A percentile compares a stretch with the other conserved stretches of the same genome.
These are phyloP conservation scores for Alligator mississippiensis DNA, from an alignment of 2,113 vertebrate genomes.

Conservation along the genomic window DNA sequence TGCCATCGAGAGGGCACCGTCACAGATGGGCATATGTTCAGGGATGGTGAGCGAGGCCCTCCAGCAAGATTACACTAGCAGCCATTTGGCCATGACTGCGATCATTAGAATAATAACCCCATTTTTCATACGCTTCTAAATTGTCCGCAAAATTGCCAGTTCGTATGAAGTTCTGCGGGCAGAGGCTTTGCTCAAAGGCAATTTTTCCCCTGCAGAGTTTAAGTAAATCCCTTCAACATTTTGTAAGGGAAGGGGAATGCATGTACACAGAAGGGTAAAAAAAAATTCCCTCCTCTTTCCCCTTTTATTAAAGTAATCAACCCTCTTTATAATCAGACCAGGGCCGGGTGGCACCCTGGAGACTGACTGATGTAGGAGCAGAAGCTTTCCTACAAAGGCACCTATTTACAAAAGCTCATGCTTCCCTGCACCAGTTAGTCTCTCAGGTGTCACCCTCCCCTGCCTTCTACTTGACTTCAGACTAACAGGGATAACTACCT, in stretches of 20 bases:
- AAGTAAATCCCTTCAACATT: neutral
- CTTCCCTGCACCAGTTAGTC: too few species aligned
- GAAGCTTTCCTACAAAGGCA: too few species aligned
- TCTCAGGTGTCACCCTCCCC: too few species aligned
- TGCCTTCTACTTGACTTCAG: too few species aligned
- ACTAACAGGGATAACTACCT: too few species aligned
- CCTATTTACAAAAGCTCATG: too few species aligned
- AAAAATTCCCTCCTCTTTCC: neutral
- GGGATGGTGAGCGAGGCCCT: neutral
- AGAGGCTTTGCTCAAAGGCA: neutral
- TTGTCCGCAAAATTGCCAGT: conserved; percentile 24
- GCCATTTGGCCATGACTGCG: neutral
- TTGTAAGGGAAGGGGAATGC: neutral
- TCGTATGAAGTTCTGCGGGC: conserved; percentile 6
- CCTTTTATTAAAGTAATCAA: neutral
- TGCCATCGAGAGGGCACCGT: neutral
- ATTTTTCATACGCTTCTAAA: conserved; percentile 36
- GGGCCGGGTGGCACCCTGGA: too few species aligned
- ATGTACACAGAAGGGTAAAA: neutral
- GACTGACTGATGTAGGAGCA: too few species aligned
- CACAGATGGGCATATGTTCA: conserved; percentile 13
- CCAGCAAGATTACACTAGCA: neutral
- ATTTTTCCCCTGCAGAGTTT: neutral
- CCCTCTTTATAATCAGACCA: too few species aligned
- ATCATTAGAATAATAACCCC: neutral